Evolutionary conservation across 2,888 invertebrate species (phyloP).

Genomic region (Eupeodes luniger): DNA sequence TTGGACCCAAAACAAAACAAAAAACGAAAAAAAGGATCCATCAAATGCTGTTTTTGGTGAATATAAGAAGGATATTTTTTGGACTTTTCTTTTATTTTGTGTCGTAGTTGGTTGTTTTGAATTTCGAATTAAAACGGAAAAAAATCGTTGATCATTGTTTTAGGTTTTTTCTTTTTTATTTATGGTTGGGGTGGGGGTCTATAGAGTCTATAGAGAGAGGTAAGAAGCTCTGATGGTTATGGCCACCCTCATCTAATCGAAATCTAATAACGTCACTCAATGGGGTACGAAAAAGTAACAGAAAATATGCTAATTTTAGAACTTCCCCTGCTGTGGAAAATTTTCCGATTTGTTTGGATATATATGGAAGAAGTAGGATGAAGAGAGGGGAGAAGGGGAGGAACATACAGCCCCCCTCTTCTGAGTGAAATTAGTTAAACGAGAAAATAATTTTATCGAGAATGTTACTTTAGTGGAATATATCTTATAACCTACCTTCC

Average conservation of each 20-base stretch:
- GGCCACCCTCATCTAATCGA: slow-evolving; percentile 68
- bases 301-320: slow-evolving; percentile 69
- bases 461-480: slow-evolving; percentile 7
- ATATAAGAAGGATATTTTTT: slow-evolving; percentile 66
- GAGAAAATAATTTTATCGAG: slow-evolving; percentile 68
- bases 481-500: no score
- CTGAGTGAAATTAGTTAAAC: slow-evolving; percentile 66
- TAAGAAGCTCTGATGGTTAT: neutral
- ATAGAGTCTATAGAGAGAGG: neutral
- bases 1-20: neutral
- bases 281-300: slow-evolving; percentile 58
- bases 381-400: neutral
- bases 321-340: slow-evolving; percentile 44
- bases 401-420: neutral
- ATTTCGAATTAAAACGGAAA: slow-evolving; percentile 55
- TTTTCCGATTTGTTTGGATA: neutral
- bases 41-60: slow-evolving; percentile 68
- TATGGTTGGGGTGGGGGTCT: neutral
- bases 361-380: neutral
- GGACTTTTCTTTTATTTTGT: slow-evolving; percentile 1
- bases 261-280: slow-evolving; percentile 73
- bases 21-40: slow-evolving; percentile 52
- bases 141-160: slow-evolving; percentile 50
- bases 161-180: slow-evolving; percentile 29
- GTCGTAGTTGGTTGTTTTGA: slow-evolving; percentile 32